Evolutionary conservation across 2,797 vertebrate species (phyloP).

Genomic region (Antrozous pallidus): DNA sequence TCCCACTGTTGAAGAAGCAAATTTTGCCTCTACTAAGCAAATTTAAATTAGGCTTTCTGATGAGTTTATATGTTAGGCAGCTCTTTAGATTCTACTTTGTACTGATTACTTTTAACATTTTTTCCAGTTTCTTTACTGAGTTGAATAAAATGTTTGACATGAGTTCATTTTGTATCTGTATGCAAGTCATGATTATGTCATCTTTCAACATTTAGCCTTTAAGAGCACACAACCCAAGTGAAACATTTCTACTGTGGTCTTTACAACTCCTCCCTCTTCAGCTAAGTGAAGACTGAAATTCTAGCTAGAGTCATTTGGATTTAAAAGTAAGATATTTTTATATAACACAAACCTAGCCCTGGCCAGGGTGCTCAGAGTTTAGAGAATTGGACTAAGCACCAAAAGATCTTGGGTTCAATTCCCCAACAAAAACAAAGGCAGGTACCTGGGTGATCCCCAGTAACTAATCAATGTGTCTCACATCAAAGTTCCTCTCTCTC

Average conservation of each 20-base stretch:
- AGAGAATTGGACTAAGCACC: too few species aligned
- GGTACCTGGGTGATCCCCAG: too few species aligned
- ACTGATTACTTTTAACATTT: background rate
- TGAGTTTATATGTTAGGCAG: background rate
- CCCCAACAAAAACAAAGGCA: too few species aligned
- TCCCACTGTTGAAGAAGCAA: background rate
- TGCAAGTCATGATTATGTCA: background rate
- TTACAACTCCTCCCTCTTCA: background rate
- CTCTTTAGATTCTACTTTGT: background rate
- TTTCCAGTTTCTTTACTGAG: background rate
- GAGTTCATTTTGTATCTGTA: background rate
- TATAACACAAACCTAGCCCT: background rate
- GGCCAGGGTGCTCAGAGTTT: too few species aligned
- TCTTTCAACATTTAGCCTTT: background rate
- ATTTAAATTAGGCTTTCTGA: slow-evolving; percentile 13
- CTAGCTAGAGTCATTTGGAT: background rate
- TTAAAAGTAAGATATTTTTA: background rate
- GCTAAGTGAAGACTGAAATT: background rate
- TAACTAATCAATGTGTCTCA: too few species aligned
- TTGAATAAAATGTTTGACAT: background rate
- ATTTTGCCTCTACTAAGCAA: background rate
- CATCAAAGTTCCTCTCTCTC: too few species aligned
- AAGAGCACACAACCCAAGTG: background rate
- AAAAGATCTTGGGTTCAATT: too few species aligned
- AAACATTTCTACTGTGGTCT: background rate